A percentile compares a stretch with the other conserved stretches of the same genome.
Evolutionary conservation across 2,888 invertebrate genomes (phyloP).

Genomic region (Muscina levida): DNA sequence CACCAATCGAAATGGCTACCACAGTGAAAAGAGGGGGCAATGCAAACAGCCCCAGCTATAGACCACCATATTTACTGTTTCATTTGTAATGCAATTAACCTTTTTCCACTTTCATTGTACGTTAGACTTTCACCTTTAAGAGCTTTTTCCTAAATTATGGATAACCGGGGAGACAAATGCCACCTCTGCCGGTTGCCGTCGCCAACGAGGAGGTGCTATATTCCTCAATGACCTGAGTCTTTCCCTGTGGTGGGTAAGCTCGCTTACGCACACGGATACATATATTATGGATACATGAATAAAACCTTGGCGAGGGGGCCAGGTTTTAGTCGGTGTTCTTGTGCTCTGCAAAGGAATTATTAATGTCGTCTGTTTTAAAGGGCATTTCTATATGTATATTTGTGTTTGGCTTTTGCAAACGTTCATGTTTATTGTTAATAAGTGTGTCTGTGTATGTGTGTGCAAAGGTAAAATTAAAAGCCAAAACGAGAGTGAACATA

Average conservation of each 20-base stretch:
- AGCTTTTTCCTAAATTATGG: conserved; percentile 1
- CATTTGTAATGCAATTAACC: conserved; percentile 14
- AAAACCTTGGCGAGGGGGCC: too few species aligned
- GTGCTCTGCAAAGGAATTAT: conserved; percentile 1
- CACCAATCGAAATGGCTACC: too few species aligned
- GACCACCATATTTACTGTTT: not conserved
- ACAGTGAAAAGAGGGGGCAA: too few species aligned
- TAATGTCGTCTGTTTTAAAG: conserved; percentile 1
- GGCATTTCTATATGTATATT: not conserved
- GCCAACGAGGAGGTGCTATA: not conserved
- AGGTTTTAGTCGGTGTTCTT: not conserved
- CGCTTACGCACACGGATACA: not conserved
- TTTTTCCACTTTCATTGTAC: conserved; percentile 8
- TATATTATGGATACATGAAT: too few species aligned
- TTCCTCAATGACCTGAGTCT: conserved; percentile 4
- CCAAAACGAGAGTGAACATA: not conserved
- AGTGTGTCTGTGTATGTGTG: not conserved
- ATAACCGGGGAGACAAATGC: not conserved
- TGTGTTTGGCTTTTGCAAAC: not conserved
- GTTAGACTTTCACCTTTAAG: conserved; percentile 1
- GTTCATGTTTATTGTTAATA: conserved; percentile 31
- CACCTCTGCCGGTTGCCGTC: not conserved
- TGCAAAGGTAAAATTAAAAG: conserved; percentile 29
- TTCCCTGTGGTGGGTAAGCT: not conserved
- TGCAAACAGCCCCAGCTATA: not conserved